A percentile compares a stretch with the other conserved stretches of the same genome.
phyloP scores from a whole-genome alignment of 2,888 invertebrate species.

The Alviniconcha strummeri region DNA sequence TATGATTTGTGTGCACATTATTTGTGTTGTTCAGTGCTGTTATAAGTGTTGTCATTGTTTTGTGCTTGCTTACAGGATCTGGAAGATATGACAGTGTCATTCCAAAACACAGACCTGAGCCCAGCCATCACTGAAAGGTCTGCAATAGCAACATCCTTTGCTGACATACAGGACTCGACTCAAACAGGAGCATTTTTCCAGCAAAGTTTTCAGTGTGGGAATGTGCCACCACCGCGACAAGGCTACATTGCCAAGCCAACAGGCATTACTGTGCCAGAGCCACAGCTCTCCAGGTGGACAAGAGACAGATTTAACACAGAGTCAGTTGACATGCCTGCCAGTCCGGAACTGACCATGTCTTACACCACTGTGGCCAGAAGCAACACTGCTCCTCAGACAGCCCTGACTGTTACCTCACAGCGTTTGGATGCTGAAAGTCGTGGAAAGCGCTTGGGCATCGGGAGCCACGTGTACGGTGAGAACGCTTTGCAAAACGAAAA shows the following conservation, averaged over 20 bases:
- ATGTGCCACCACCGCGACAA: background rate
- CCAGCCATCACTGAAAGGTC: constrained; percentile 12
- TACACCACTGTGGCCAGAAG: background rate
- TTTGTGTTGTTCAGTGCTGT: background rate
- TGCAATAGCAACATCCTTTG: background rate
- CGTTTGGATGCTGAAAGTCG: background rate
- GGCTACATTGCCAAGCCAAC: background rate
- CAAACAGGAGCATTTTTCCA: background rate
- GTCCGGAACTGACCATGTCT: constrained; percentile 23
- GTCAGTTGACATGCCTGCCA: constrained; percentile 3
- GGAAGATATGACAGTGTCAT: constrained; percentile 10
- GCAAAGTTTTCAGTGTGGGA: background rate
- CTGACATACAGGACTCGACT: background rate
- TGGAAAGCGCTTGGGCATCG: background rate
- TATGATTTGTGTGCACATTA: background rate
- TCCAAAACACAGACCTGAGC: background rate
- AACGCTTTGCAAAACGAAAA: too few species aligned
- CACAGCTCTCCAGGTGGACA: constrained; percentile 16
- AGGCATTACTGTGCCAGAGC: background rate
- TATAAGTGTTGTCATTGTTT: background rate
- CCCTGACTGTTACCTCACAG: background rate
- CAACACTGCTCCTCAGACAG: background rate
- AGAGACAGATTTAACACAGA: background rate
- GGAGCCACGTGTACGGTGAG: too few species aligned
- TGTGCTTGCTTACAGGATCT: constrained; percentile 10